Conservation (phyloP, 2,888 invertebrate genomes). For the Euproctis similis region DNA sequence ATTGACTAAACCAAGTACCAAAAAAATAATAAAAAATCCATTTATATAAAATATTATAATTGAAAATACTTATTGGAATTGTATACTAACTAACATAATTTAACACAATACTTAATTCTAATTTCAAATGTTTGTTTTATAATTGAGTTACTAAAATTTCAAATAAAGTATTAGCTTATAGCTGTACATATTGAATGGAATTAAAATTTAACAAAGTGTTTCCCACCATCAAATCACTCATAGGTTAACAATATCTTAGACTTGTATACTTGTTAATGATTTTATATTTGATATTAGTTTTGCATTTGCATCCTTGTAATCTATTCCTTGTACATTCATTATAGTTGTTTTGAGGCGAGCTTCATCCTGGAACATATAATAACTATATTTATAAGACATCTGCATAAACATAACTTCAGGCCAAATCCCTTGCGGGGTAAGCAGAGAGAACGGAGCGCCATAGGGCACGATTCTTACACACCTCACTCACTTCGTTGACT, state of each 20-base stretch:
- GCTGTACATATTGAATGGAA: too few species aligned
- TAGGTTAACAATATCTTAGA: too few species aligned
- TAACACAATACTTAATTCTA: not conserved
- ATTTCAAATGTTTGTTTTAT: too few species aligned
- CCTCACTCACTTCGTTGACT: too few species aligned
- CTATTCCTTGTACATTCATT: constrained; percentile 80
- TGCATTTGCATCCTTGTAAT: constrained; percentile 84
- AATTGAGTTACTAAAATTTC: not conserved
- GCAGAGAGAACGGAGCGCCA: too few species aligned
- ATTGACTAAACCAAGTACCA: too few species aligned
- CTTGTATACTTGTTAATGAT: constrained; percentile 76
- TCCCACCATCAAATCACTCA: too few species aligned
- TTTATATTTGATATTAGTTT: constrained; percentile 83
- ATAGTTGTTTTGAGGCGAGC: constrained; percentile 85
- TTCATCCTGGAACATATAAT: constrained; percentile 80
- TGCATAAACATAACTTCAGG: too few species aligned
- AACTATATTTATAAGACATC: not conserved
- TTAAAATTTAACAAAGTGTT: too few species aligned
- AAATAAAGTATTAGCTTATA: not conserved
- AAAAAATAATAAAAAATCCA: not conserved
- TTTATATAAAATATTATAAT: not conserved
- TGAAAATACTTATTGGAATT: constrained; percentile 35
- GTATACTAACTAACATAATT: too few species aligned
- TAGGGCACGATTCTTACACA: too few species aligned
- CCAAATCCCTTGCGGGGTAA: too few species aligned